Conservation (phyloP, 1,140 invertebrate genomes). For the Neuroterus valhalla region DNA sequence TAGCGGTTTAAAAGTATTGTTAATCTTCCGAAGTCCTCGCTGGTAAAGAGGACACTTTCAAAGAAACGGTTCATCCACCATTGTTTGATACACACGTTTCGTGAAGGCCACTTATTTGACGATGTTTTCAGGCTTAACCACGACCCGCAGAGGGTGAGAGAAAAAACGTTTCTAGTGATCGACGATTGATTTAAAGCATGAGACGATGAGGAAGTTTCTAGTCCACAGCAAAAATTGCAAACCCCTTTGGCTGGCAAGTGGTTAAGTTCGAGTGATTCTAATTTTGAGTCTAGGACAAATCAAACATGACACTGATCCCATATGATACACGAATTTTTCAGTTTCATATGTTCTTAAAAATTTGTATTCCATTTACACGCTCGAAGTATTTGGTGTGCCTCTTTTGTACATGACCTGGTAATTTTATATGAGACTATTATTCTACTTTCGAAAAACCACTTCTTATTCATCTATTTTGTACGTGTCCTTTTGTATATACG, state of each 20-base stretch:
- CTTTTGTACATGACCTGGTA: slow-evolving; percentile 24
- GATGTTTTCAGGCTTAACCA: slow-evolving; percentile 6
- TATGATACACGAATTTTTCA: slow-evolving; percentile 4
- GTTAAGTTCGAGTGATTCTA: slow-evolving; percentile 16
- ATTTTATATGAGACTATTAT: slow-evolving; percentile 15
- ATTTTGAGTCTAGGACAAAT: neutral
- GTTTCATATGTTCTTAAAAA: neutral
- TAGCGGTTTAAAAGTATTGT: neutral
- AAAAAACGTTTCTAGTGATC: slow-evolving; percentile 14
- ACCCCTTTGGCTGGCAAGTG: slow-evolving; percentile 1
- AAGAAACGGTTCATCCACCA: neutral
- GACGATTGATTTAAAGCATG: neutral
- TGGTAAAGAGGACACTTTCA: slow-evolving; percentile 12
- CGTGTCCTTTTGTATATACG: slow-evolving; percentile 65
- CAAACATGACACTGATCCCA: neutral
- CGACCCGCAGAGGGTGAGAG: neutral
- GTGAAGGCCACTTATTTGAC: neutral
- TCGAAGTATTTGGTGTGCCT: slow-evolving; percentile 25
- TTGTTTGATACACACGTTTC: slow-evolving; percentile 15
- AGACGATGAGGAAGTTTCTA: slow-evolving; percentile 5
- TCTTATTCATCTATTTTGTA: slow-evolving; percentile 36
- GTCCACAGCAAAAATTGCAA: neutral
- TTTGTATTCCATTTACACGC: slow-evolving; percentile 10
- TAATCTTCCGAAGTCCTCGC: slow-evolving; percentile 6
- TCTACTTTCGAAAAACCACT: slow-evolving; percentile 10